phyloP scores from a whole-genome alignment of 2,888 invertebrate species.

The Stenichneumon culpator region DNA sequence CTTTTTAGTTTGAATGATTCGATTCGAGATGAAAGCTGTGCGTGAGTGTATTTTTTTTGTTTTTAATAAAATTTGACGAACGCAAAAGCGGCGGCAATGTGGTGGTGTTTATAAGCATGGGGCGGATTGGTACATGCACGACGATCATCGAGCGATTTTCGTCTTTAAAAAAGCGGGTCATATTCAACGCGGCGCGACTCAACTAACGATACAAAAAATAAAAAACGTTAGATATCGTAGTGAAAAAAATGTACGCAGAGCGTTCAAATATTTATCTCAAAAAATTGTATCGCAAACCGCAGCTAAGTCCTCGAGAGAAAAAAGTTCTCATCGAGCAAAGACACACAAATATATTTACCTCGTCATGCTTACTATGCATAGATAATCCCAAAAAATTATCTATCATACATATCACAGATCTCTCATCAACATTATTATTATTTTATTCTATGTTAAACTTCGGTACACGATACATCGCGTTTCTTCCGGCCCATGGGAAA shows the following conservation, averaged over 20 bases:
- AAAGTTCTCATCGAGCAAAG: neutral
- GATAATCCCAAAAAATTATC: slow-evolving; percentile 21
- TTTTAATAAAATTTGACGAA: slow-evolving; percentile 28
- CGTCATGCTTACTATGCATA: slow-evolving; percentile 54
- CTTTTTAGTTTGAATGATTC: slow-evolving; percentile 69
- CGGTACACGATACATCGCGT: slow-evolving; percentile 59
- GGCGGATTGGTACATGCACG: slow-evolving; percentile 38
- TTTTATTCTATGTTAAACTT: slow-evolving; percentile 1
- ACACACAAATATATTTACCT: slow-evolving; percentile 36
- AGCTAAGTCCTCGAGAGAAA: slow-evolving; percentile 1
- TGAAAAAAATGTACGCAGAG: slow-evolving; percentile 16
- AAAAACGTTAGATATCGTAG: neutral
- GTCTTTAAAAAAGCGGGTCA: neutral
- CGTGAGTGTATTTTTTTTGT: slow-evolving; percentile 47
- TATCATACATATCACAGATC: neutral
- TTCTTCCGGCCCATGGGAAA: slow-evolving; percentile 66
- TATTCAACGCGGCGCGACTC: neutral
- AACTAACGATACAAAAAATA: neutral
- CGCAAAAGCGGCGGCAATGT: slow-evolving; percentile 52
- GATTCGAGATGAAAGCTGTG: slow-evolving; percentile 71
- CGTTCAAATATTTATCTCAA: neutral
- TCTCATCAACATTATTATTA: neutral
- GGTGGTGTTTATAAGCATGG: slow-evolving; percentile 47
- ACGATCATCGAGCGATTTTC: slow-evolving; percentile 1
- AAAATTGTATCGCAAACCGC: neutral